phyloP scores from a whole-genome alignment of 2,113 vertebrate genomes.

The Sylvicapra grimmia region DNA sequence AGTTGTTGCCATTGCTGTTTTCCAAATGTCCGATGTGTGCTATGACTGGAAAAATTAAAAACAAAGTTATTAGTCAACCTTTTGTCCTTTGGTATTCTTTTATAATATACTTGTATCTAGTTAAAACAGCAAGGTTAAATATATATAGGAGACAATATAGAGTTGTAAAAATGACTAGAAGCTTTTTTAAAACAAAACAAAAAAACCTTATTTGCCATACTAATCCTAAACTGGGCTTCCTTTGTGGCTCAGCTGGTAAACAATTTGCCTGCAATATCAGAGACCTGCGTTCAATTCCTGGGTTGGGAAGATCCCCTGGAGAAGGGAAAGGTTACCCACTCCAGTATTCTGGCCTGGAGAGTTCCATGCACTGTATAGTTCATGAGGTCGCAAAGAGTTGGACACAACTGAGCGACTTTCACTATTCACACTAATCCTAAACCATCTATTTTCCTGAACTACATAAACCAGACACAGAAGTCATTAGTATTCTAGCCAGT shows the following conservation, averaged over 20 bases:
- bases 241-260: not conserved
- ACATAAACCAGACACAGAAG: conserved; percentile 72
- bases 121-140: conserved; percentile 38
- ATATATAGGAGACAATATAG: not conserved
- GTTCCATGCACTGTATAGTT: not conserved
- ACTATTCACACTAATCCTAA: conserved; percentile 45
- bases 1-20: conserved; percentile 99
- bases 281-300: not conserved
- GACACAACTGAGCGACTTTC: not conserved
- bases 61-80: conserved; percentile 60
- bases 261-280: not conserved
- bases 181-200: not conserved
- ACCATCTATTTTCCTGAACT: conserved; percentile 67
- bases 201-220: conserved; percentile 33
- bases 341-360: not conserved
- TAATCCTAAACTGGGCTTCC: conserved; percentile 28
- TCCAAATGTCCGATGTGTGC: conserved; percentile 98
- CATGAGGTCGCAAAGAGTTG: not conserved
- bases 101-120: not conserved
- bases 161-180: not conserved
- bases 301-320: not conserved
- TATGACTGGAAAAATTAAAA: conserved; percentile 86
- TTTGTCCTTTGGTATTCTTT: not conserved
- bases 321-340: not conserved
- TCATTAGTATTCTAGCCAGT: conserved; percentile 87